Conservation (phyloP, 2,797 vertebrate species). For the Parauchenoglanis punctatus region DNA sequence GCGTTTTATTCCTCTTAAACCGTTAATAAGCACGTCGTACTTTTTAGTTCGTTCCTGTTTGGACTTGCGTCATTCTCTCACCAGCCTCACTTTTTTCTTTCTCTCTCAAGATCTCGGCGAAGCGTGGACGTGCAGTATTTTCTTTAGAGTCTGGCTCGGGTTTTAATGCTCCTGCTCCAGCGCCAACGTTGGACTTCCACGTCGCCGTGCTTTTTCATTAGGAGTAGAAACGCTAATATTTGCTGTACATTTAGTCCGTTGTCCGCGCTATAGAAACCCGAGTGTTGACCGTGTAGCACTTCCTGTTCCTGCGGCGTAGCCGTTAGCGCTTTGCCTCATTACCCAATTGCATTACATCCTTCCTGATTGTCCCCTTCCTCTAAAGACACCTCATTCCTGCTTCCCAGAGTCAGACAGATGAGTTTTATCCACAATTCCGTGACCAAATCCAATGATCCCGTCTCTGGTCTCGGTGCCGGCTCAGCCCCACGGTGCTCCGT, state of each 20-base stretch:
- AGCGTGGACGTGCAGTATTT: not conserved
- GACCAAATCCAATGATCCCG: constrained; percentile 44
- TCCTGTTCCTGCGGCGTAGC: constrained; percentile 13
- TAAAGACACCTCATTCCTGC: constrained; percentile 21
- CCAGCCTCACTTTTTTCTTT: not conserved
- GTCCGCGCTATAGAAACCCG: not conserved
- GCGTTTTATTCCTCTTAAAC: not conserved
- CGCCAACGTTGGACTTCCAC: not conserved
- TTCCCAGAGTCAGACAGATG: constrained; percentile 27
- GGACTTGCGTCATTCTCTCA: not conserved
- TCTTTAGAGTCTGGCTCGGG: not conserved
- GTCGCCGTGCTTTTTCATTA: not conserved
- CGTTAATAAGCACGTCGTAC: not conserved
- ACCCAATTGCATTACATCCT: constrained; percentile 22
- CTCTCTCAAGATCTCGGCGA: not conserved
- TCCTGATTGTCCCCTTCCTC: constrained; percentile 23
- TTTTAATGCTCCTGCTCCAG: not conserved
- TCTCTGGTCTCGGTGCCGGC: constrained; percentile 1
- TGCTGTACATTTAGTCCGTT: not conserved
- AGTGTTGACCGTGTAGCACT: constrained; percentile 6
- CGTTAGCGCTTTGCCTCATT: constrained; percentile 32
- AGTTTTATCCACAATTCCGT: constrained; percentile 28
- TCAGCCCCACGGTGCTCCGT: constrained; percentile 35
- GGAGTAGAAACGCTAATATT: not conserved
- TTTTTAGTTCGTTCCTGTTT: not conserved